Conservation (phyloP, 2,888 invertebrate species). For the Hoplodrina ambigua region DNA sequence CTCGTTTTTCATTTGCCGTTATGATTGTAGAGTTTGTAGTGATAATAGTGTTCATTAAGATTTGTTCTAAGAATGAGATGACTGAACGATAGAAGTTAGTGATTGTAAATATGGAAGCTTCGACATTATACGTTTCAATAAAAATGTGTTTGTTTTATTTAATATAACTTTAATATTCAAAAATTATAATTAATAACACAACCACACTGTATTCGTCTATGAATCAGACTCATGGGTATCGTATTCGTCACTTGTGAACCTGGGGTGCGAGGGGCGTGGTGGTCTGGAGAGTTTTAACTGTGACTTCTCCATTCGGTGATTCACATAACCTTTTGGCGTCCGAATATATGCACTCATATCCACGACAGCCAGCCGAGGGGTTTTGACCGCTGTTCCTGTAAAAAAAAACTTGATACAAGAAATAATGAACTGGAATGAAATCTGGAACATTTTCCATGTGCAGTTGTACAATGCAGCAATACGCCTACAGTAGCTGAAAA, state of each 20-base stretch:
- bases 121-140: conserved; percentile 89
- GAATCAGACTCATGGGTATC: conserved; percentile 85
- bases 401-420: not conserved
- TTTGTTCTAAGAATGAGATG: conserved; percentile 87
- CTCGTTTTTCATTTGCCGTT: conserved; percentile 88
- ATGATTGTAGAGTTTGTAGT: conserved; percentile 87
- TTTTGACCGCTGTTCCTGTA: conserved; percentile 81
- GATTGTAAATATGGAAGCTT: conserved; percentile 89
- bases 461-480: too few species aligned
- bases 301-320: conserved; percentile 53
- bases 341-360: conserved; percentile 84
- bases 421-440: not conserved
- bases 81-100: conserved; percentile 89
- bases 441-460: too few species aligned
- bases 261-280: conserved; percentile 70
- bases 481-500: too few species aligned
- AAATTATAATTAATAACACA: conserved; percentile 52
- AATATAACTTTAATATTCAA: conserved; percentile 49
- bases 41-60: conserved; percentile 89
- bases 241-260: conserved; percentile 85
- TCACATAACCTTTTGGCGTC: conserved; percentile 65
- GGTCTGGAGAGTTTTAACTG: conserved; percentile 67
- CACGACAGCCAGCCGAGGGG: conserved; percentile 83
- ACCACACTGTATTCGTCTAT: conserved; percentile 54
- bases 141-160: conserved; percentile 80